Conservation (phyloP, 2,888 invertebrate genomes). For the Nebria brevicollis region DNA sequence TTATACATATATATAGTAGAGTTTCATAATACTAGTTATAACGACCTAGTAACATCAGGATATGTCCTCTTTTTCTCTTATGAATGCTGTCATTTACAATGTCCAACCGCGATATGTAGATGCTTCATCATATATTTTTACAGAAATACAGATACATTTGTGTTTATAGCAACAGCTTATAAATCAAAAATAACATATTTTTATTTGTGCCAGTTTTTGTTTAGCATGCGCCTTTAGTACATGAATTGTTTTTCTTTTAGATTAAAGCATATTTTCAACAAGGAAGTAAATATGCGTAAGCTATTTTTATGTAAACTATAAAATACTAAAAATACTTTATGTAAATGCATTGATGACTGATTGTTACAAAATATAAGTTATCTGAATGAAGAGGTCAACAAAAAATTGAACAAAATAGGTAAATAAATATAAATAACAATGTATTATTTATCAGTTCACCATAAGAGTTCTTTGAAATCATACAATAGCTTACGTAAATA, state of each 20-base stretch:
- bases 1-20: not conserved
- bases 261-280: not conserved
- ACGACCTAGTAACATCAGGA: conserved; percentile 1
- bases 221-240: not conserved
- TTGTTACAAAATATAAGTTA: not conserved
- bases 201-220: not conserved
- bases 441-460: not conserved
- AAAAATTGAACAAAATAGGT: not conserved
- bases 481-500: not conserved
- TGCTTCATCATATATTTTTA: not conserved
- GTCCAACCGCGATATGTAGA: not conserved
- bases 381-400: not conserved
- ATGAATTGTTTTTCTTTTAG: not conserved
- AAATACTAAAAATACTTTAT: not conserved
- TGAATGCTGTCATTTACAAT: not conserved
- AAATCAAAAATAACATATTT: not conserved
- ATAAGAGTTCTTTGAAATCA: not conserved
- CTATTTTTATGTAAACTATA: not conserved
- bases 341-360: not conserved
- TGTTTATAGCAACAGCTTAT: not conserved
- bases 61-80: not conserved
- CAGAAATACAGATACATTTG: not conserved
- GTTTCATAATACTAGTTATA: not conserved
- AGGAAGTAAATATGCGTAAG: not conserved
- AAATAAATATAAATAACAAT: not conserved